A percentile compares a stretch with the other conserved stretches of the same genome.
These are phyloP conservation scores for Fulica atra DNA, from an alignment of 2,113 vertebrate species.

Conservation along the genomic window DNA sequence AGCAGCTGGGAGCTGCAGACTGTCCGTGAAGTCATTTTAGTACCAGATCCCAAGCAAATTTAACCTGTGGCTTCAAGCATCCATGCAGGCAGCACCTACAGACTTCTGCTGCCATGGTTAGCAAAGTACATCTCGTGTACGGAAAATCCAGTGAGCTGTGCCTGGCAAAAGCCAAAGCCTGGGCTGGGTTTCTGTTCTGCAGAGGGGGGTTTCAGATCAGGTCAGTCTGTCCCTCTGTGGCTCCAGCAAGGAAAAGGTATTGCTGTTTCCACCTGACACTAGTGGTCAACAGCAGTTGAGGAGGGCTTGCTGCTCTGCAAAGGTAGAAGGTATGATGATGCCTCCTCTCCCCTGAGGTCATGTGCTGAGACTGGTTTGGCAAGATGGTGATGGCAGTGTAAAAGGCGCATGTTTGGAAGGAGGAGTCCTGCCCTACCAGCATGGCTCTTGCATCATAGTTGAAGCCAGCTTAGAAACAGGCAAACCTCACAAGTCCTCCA, in stretches of 20 bases:
- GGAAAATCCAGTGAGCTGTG: neutral
- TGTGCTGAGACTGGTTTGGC: neutral
- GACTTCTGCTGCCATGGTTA: neutral
- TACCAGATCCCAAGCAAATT: neutral
- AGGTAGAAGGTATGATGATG: neutral
- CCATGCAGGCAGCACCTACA: neutral
- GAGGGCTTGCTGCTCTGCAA: neutral
- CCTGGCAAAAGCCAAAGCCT: neutral
- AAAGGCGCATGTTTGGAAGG: neutral
- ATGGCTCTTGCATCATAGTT: neutral
- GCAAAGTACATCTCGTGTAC: neutral
- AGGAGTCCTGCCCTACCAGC: neutral
- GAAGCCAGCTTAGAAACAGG: neutral
- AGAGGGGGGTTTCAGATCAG: neutral
- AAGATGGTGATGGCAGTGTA: neutral
- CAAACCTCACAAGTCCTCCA: neutral
- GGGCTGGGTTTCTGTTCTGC: neutral
- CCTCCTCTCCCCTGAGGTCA: fast-evolving
- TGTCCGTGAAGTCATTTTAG: neutral
- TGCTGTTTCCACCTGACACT: neutral
- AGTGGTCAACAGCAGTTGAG: neutral
- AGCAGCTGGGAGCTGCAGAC: neutral
- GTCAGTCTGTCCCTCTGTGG: fast-evolving
- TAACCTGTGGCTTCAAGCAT: neutral
- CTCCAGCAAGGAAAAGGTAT: neutral